Percentiles rank a stretch among this genome's conserved stretches.
Evolutionary conservation across 2,113 vertebrate species (phyloP).

Genomic region (Nothoprocta perdicaria): DNA sequence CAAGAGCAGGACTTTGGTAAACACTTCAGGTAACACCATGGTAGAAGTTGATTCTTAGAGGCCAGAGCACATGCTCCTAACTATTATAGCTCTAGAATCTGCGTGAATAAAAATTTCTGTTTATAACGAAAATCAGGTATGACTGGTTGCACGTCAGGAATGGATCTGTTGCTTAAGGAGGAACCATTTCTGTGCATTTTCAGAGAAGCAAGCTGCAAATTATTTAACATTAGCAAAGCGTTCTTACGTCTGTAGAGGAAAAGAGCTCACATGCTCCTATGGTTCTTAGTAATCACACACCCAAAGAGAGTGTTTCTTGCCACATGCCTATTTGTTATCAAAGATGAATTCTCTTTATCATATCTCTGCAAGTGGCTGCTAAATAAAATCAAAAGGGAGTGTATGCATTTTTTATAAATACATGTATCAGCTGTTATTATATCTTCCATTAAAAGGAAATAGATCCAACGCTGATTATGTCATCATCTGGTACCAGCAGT

Average conservation of each 20-base stretch:
- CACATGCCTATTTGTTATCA: neutral
- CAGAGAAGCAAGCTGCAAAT: neutral
- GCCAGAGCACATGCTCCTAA: neutral
- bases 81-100: neutral
- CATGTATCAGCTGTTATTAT: rapidly evolving
- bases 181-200: neutral
- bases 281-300: neutral
- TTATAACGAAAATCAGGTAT: neutral
- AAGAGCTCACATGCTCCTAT: neutral
- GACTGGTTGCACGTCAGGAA: neutral
- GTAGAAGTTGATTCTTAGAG: neutral
- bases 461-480: neutral
- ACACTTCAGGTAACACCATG: neutral
- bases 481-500: neutral
- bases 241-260: neutral
- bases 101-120: neutral
- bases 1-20: rapidly evolving
- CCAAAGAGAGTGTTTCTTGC: neutral
- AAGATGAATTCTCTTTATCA: neutral
- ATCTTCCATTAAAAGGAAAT: neutral
- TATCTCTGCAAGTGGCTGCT: neutral
- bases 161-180: neutral
- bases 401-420: neutral
- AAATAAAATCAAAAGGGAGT: neutral
- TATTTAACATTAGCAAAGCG: neutral